Conservation (phyloP, 2,888 invertebrate species). For the Apodemia hepburni region DNA sequence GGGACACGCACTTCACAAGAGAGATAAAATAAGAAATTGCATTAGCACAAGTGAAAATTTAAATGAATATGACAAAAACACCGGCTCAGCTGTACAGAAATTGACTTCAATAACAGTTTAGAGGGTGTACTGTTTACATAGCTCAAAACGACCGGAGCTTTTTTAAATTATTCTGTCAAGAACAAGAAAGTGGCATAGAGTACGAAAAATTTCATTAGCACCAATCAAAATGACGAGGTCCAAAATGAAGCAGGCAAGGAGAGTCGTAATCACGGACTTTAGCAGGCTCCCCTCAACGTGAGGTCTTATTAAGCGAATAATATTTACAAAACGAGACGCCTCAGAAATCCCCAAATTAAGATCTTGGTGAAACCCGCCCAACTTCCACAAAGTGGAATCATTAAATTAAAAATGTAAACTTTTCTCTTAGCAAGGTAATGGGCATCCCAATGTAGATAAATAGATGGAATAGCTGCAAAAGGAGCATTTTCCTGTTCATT, state of each 20-base stretch:
- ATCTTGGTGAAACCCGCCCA: conserved; percentile 80
- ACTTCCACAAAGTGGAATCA: conserved; percentile 81
- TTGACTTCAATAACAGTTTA: conserved; percentile 63
- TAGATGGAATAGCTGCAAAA: conserved; percentile 81
- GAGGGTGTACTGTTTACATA: conserved; percentile 65
- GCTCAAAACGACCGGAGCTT: conserved; percentile 59
- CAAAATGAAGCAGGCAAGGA: conserved; percentile 77
- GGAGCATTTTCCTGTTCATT: conserved; percentile 82
- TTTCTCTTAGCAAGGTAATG: conserved; percentile 82
- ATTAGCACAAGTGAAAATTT: conserved; percentile 74
- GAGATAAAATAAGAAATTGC: conserved; percentile 73
- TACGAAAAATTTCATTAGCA: conserved; percentile 80
- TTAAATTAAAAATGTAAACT: conserved; percentile 82
- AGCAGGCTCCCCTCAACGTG: conserved; percentile 75
- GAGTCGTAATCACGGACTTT: conserved; percentile 79
- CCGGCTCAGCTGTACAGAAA: conserved; percentile 59
- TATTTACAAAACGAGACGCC: conserved; percentile 81
- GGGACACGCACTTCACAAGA: conserved; percentile 71
- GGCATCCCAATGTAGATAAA: conserved; percentile 81
- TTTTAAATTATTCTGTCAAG: conserved; percentile 75
- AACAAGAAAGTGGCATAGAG: conserved; percentile 73
- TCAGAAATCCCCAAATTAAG: conserved; percentile 81
- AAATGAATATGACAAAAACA: conserved; percentile 68
- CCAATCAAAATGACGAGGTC: conserved; percentile 80
- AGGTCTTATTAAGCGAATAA: conserved; percentile 81